A percentile compares a stretch with the other conserved stretches of the same genome.
Evolutionary conservation across 2,888 invertebrate species (phyloP).

Genomic region (Pollenia griseotomentosa): DNA sequence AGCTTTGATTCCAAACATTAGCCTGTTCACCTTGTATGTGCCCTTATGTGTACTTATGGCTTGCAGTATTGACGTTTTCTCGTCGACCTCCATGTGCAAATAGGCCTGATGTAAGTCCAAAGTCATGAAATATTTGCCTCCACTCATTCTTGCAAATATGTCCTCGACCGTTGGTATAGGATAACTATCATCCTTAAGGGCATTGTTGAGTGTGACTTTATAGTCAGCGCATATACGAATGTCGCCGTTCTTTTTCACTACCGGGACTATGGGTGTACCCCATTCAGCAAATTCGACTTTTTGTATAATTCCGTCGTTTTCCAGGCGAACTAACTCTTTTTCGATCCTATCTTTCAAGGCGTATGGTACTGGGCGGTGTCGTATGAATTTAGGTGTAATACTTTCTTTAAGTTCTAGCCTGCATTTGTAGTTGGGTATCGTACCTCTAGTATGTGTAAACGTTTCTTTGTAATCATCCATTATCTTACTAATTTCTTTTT

Average conservation of each 20-base stretch:
- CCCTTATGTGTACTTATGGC: slow-evolving; percentile 76
- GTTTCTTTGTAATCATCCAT: too few relatives aligned
- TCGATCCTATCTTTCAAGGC: not conserved
- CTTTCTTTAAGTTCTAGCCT: not conserved
- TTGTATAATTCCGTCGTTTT: not conserved
- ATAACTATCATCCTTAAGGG: slow-evolving; percentile 5
- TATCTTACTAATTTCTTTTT: too few relatives aligned
- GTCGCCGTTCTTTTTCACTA: too few relatives aligned
- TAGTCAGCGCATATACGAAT: not conserved
- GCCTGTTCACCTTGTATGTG: slow-evolving; percentile 73
- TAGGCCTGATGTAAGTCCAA: slow-evolving; percentile 2
- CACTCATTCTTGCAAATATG: slow-evolving; percentile 1
- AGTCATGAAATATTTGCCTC: not conserved
- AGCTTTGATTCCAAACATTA: slow-evolving; percentile 76
- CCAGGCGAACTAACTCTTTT: not conserved
- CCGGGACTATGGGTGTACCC: not conserved
- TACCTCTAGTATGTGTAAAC: not conserved
- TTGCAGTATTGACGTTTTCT: slow-evolving; percentile 67
- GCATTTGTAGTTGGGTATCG: not conserved
- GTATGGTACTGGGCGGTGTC: not conserved
- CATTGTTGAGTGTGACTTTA: slow-evolving; percentile 4
- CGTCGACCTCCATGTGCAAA: slow-evolving; percentile 5
- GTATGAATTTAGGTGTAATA: not conserved
- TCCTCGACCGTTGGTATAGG: not conserved
- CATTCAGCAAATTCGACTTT: not conserved